These are phyloP conservation scores for Melangyna quadrimaculata DNA, from an alignment of 2,888 invertebrate genomes.

Conservation along the genomic window DNA sequence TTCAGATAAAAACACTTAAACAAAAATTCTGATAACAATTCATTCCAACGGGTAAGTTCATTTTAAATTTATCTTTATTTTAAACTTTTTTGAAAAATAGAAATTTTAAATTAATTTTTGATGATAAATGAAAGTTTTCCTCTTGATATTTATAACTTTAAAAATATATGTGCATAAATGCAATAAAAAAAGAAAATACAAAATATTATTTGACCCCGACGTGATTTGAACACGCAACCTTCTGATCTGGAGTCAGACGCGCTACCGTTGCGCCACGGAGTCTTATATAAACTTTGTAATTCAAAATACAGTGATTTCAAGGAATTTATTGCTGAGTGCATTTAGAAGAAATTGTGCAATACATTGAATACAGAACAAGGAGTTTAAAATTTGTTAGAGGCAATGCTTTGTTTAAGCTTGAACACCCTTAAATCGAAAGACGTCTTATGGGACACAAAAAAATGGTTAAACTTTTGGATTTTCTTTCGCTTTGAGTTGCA, in stretches of 20 bases:
- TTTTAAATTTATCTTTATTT: neutral
- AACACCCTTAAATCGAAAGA: too few species aligned
- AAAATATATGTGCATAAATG: neutral
- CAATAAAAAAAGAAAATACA: neutral
- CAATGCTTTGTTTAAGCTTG: too few species aligned
- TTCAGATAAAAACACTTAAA: neutral
- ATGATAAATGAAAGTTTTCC: too few species aligned
- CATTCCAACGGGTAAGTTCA: neutral
- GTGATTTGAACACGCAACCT: constrained; percentile 77
- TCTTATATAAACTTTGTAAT: constrained; percentile 18
- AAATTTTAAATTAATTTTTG: neutral
- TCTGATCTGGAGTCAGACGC: constrained; percentile 77
- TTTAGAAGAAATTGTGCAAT: neutral
- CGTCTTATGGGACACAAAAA: too few species aligned
- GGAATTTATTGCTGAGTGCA: neutral
- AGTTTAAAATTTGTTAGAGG: too few species aligned
- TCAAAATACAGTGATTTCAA: neutral
- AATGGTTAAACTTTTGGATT: too few species aligned
- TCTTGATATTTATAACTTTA: neutral
- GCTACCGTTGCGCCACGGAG: constrained; percentile 77
- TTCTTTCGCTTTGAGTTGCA: too few species aligned
- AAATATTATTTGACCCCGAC: constrained; percentile 73
- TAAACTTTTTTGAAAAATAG: too few species aligned
- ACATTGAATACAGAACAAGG: too few species aligned
- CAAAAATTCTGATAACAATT: neutral